Evolutionary conservation across 2,888 invertebrate genomes (phyloP), one percentile per base, ranked within the genome.

Genomic region (Sminthurinus aureus): DNA sequence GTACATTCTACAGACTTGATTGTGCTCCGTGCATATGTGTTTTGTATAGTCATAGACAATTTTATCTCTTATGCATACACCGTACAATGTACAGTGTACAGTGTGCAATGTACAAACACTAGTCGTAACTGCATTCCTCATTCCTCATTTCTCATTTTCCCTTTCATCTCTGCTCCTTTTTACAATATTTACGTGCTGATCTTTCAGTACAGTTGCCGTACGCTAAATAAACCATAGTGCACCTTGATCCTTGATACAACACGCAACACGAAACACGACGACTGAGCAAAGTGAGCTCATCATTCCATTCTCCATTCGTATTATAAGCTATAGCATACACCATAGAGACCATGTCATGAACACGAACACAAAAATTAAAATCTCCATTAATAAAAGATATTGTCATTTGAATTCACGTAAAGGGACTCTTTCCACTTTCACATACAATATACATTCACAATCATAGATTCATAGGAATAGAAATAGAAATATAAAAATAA

Each of bases 301-400:
- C 52, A 52, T 8, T 52, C 13, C 52, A 13, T 52, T 13, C 52
- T 52, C 66, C 67, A 79, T 38, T n/a, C 26, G 67, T 79, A 79
- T 79, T 67, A 79, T 79, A 13, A 79, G 22, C 71, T 11, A 26
- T 26, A n/a, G n/a, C n/a, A n/a, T n/a, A n/a, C n/a, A n/a, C n/a
- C n/a, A n/a, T n/a, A n/a, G n/a, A n/a, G 26, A 50, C 79, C 18
- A 69, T 0, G 51, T 51, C 71, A 71, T 74, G 26, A 52, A 81
- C 74, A 81, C 76, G 81, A 84, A 81, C 51, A 67, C 81, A n/a
- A n/a, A n/a, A n/a, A n/a, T 81, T 81, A 76, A 84, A 84, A 84
- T 84, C 84, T 84, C 83, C 79, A 76, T 73, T 74, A 81, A 81
- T 26, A 81, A 74, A n/a, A 80, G 64, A 0, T 20, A 0, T 74